Evolutionary conservation across 2,113 vertebrate genomes (phyloP), one percentile per base, ranked within the genome.

Genomic region (Saccopteryx bilineata): DNA sequence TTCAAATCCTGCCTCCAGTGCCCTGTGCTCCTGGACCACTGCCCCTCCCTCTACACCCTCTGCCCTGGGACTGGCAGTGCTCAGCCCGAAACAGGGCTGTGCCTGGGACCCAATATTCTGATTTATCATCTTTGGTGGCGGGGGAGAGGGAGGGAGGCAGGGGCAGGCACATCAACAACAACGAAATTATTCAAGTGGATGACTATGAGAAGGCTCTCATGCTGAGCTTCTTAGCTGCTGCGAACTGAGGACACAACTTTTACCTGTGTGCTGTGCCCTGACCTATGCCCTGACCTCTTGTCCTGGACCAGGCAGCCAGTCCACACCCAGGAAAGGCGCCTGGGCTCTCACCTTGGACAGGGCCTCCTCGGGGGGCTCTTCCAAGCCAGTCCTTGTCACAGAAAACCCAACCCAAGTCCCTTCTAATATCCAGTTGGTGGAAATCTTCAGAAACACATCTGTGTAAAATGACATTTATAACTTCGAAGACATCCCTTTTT

Each of bases 221-320:
- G 21, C 88, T 24, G 33, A 23, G 60, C 2, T 39, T 4, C 6
- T 87, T 5, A 31, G 83, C 39, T 23, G 46, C 75, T 39, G 66
- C 26, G 76, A 65, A 46, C 14, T 1, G n/a, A 48, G 19, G 76
- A 10, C n/a, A 54, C 11, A 12, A 3, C 18, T 52, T 7, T 46
- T 9, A 1, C 83, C 52, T 28, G 12, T 1, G 0, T 2, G 0
- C 19, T 8, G 9, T 52, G 54, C 65, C 66, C 14, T 9, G 23
- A 31, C 5, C 19, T 8, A 6, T 52, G 54, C 65, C 66, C 14
- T 9, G 23, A 31, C 5, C n/a, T 21, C 50, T n/a, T 5, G 9
- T 11, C 4, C 24, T 2, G 15, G 12, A 26, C 18, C 9, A 33
- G 33, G 13, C 0, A 1, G 26, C 39, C 11, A 0, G 31, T 13